phyloP scores from a whole-genome alignment of 2,888 invertebrate genomes.

The Saturnia japonica region DNA sequence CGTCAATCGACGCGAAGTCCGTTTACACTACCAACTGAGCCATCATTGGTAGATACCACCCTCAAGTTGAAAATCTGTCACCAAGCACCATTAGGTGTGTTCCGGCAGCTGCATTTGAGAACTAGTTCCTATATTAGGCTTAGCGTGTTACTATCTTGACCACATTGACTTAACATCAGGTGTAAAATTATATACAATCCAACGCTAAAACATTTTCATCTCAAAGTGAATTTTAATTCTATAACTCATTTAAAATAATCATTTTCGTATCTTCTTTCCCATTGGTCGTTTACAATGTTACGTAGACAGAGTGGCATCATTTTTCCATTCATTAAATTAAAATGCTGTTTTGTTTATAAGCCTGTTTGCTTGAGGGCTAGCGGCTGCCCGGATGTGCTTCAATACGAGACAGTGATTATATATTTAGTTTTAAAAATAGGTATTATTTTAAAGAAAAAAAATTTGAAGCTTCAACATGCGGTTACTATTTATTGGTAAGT shows the following conservation, averaged over 20 bases:
- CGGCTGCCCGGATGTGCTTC: neutral
- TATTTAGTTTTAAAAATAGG: neutral
- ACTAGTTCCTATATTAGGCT: too few species aligned
- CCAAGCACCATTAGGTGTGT: too few species aligned
- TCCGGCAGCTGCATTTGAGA: too few species aligned
- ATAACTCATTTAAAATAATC: neutral
- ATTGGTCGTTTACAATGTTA: slow-evolving; percentile 1
- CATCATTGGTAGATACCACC: too few species aligned
- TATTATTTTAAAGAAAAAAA: neutral
- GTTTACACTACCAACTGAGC: too few species aligned
- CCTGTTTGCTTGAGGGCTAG: neutral
- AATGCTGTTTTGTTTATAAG: slow-evolving; percentile 11
- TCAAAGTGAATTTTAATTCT: neutral
- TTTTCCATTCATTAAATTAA: slow-evolving; percentile 13
- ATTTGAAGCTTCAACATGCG: slow-evolving; percentile 28
- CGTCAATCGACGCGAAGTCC: too few species aligned
- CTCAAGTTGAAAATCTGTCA: too few species aligned
- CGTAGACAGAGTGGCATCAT: neutral
- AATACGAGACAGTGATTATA: neutral
- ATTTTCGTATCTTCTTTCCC: neutral
- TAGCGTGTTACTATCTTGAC: neutral
- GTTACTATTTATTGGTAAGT: slow-evolving; percentile 29
- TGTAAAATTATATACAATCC: too few species aligned
- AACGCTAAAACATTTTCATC: too few species aligned
- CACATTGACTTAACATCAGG: neutral